phyloP scores from a whole-genome alignment of 2,113 vertebrate species.

The Drymodes brunneopygia region DNA sequence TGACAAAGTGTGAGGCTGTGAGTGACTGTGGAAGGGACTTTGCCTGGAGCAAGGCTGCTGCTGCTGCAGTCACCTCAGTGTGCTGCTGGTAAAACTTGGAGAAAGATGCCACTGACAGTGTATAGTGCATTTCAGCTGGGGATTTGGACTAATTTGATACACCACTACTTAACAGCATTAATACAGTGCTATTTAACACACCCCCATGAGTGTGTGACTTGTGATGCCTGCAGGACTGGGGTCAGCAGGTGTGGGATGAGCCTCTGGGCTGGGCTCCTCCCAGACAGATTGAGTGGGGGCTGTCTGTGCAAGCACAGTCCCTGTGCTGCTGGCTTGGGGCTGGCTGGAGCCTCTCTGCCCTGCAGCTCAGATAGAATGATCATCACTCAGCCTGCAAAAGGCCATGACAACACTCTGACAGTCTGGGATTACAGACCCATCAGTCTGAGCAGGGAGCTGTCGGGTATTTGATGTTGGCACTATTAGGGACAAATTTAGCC shows the following conservation, averaged over 20 bases:
- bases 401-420: not conserved
- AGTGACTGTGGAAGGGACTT: not conserved
- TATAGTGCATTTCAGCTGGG: not conserved
- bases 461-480: not conserved
- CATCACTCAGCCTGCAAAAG: not conserved
- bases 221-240: not conserved
- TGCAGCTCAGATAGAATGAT: not conserved
- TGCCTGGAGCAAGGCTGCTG: not conserved
- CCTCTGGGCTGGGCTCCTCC: not conserved
- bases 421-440: not conserved
- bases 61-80: not conserved
- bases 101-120: not conserved
- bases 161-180: not conserved
- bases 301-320: not conserved
- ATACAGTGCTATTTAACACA: not conserved
- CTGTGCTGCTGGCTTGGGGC: not conserved
- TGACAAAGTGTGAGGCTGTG: not conserved
- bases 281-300: not conserved
- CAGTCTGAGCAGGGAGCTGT: not conserved
- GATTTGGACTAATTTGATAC: not conserved
- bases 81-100: not conserved
- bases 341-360: not conserved
- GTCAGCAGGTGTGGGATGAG: not conserved
- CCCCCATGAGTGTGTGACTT: not conserved
- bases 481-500: not conserved